These are phyloP conservation scores for Bovichtus diacanthus DNA, from an alignment of 2,797 vertebrate species.

Conservation along the genomic window DNA sequence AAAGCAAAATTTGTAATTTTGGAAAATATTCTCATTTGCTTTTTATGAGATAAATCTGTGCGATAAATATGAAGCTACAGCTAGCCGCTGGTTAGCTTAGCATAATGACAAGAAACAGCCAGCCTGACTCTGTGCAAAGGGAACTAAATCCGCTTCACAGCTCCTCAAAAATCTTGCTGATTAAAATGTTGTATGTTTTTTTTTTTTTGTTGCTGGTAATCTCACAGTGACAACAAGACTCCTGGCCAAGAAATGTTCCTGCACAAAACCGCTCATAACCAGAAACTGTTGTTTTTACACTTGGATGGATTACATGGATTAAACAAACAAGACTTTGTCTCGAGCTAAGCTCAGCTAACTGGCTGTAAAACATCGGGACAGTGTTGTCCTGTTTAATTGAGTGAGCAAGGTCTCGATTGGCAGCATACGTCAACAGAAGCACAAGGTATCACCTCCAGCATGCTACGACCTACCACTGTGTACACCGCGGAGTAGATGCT, in stretches of 20 bases:
- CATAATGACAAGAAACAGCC: too few species aligned
- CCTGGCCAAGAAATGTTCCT: neutral
- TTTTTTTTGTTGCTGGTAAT: neutral
- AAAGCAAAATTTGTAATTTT: too few species aligned
- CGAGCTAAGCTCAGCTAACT: neutral
- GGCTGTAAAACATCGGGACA: neutral
- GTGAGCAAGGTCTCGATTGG: neutral
- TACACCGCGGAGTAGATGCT: conserved; percentile 91
- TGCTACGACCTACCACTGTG: conserved; percentile 85
- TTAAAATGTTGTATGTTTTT: too few species aligned
- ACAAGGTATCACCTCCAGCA: neutral
- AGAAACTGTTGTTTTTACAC: neutral
- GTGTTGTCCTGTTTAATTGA: neutral
- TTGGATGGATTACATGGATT: too few species aligned
- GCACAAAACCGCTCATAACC: neutral
- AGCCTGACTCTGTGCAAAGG: neutral
- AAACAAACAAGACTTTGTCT: neutral
- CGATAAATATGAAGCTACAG: neutral
- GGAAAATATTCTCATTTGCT: too few species aligned
- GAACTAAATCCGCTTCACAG: too few species aligned
- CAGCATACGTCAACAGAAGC: neutral
- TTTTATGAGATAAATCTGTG: too few species aligned
- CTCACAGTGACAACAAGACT: neutral
- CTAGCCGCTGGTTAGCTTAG: neutral
- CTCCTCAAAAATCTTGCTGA: too few species aligned